Evolutionary conservation across 2,888 invertebrate genomes (phyloP), one percentile per base, ranked within the genome.

Genomic region (Anthrax anthrax): DNA sequence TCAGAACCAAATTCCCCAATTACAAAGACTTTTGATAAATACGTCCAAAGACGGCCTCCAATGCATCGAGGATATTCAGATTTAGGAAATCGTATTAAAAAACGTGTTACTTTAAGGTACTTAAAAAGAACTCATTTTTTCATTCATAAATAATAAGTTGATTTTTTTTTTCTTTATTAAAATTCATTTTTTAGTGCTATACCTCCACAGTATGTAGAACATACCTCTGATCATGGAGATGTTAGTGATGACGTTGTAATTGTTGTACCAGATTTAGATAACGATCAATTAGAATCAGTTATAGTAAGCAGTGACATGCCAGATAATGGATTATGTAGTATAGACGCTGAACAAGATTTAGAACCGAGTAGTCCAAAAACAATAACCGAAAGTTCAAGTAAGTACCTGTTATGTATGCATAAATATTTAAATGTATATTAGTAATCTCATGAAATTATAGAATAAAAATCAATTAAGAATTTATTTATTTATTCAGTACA

Each of bases 91-190:
- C 76, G 86, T 62, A 81, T 84, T 58, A 81, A 84, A 63, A 89
- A 89, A 70, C 78, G 84, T 67, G 87, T 88, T 48, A 87, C 88
- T 43, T 77, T 88, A 59, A 81, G 88, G 84, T 84, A 65, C 69
- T 37, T 6, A 27, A 37, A 36, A 13, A 23, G 18, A 6, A 6
- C 4, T 5, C 34, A 12, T 34, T 23, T 23, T n/a, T n/a, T n/a
- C n/a, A n/a, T n/a, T n/a, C n/a, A n/a, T n/a, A n/a, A n/a, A n/a
- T n/a, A n/a, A n/a, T n/a, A n/a, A n/a, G n/a, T n/a, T 23, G 23
- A 4, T 23, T 23, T 23, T 23, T 23, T 23, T 23, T 23, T 23
- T 23, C 8, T 23, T 23, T 23, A 8, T 23, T 23, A 23, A 23
- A 23, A 23, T 6, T 23, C n/a, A n/a, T n/a, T n/a, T n/a, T n/a